Conservation (phyloP, 1,140 invertebrate species). For the Bombus confusus region DNA sequence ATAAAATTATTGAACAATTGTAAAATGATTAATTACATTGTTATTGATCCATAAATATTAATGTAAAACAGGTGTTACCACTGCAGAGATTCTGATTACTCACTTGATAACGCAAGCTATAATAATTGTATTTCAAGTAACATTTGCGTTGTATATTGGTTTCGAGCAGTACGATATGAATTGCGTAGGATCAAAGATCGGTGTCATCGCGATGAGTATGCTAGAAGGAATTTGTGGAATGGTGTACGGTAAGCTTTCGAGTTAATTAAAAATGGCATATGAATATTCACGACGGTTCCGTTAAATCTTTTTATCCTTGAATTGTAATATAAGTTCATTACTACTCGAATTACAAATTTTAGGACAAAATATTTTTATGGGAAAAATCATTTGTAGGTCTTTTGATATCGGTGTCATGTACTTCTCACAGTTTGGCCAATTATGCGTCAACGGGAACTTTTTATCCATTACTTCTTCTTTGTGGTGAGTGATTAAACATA, state of each 20-base stretch:
- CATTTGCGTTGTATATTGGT: slow-evolving; percentile 84
- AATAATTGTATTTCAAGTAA: slow-evolving; percentile 88
- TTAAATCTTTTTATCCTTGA: neutral
- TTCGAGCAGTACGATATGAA: slow-evolving; percentile 85
- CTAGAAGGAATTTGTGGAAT: slow-evolving; percentile 87
- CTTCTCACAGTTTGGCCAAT: slow-evolving; percentile 90
- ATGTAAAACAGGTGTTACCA: slow-evolving; percentile 83
- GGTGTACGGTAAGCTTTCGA: slow-evolving; percentile 85
- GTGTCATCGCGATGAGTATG: slow-evolving; percentile 83
- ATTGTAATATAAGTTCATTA: neutral
- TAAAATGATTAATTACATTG: no score
- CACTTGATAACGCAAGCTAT: slow-evolving; percentile 90
- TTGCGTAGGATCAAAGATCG: slow-evolving; percentile 84
- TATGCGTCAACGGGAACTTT: slow-evolving; percentile 93
- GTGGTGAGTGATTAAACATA: slow-evolving; percentile 84
- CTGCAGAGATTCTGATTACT: slow-evolving; percentile 87
- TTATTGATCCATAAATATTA: neutral
- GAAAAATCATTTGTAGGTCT: slow-evolving; percentile 83
- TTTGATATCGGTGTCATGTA: slow-evolving; percentile 90
- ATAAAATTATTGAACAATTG: no score
- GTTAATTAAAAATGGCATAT: neutral
- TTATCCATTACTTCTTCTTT: slow-evolving; percentile 92
- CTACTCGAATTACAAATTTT: neutral
- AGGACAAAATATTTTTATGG: neutral
- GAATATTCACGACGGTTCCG: neutral